Evolutionary conservation across 1,140 invertebrate species (phyloP).

Genomic region (Drosophila hydei): DNA sequence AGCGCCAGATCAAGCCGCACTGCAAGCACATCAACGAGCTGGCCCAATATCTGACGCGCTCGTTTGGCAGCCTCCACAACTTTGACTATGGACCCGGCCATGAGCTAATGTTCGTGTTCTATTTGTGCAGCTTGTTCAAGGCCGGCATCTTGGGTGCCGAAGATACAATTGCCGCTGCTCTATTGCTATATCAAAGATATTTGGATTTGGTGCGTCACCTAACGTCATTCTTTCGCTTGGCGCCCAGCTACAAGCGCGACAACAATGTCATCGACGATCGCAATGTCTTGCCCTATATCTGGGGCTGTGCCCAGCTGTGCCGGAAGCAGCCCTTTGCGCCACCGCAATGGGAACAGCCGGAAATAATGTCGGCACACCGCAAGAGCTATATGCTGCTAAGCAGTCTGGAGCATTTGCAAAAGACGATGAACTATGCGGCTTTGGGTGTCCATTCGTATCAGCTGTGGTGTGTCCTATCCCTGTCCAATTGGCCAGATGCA

Average conservation of each 20-base stretch:
- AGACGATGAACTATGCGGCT: neutral
- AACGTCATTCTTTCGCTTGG: slow-evolving; percentile 22
- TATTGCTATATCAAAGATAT: slow-evolving; percentile 55
- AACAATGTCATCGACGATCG: slow-evolving; percentile 40
- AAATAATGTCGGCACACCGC: neutral
- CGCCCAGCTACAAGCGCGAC: neutral
- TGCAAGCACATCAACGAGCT: slow-evolving; percentile 56
- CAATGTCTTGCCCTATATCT: slow-evolving; percentile 51
- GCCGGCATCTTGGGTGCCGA: slow-evolving; percentile 21
- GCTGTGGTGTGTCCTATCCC: slow-evolving; percentile 58
- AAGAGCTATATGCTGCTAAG: slow-evolving; percentile 48
- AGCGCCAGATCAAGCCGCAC: slow-evolving; percentile 27
- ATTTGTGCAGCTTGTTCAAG: slow-evolving; percentile 52
- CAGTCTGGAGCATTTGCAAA: slow-evolving; percentile 40
- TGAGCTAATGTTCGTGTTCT: slow-evolving; percentile 67
- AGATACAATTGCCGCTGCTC: slow-evolving; percentile 52
- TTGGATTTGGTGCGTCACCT: slow-evolving; percentile 43
- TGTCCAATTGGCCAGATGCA: slow-evolving; percentile 50
- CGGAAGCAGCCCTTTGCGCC: slow-evolving; percentile 35
- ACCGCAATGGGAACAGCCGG: slow-evolving; percentile 1
- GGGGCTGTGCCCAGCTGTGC: slow-evolving; percentile 55
- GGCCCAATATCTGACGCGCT: slow-evolving; percentile 51
- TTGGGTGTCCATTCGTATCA: slow-evolving; percentile 48
- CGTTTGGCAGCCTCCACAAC: slow-evolving; percentile 39
- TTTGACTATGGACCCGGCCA: slow-evolving; percentile 39